A percentile compares a stretch with the other conserved stretches of the same genome.
Conservation (phyloP, 2,113 vertebrate genomes). For the Archocentrus centrarchus region DNA sequence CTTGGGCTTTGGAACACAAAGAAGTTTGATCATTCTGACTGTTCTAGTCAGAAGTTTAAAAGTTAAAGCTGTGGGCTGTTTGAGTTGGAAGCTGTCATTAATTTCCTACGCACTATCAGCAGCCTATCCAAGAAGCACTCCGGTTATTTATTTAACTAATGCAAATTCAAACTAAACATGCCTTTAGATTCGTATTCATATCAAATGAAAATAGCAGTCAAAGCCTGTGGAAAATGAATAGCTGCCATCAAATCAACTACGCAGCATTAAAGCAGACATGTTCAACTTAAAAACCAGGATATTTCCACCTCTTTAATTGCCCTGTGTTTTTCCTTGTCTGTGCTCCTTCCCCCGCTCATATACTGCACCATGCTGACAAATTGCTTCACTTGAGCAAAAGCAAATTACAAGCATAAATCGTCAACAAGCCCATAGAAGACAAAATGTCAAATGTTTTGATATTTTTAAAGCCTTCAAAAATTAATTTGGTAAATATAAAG, state of each 20-base stretch:
- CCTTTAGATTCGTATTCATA: constrained; percentile 27
- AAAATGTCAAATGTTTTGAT: not conserved
- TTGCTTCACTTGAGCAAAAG: constrained; percentile 15
- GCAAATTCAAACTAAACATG: constrained; percentile 22
- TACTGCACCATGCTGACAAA: constrained; percentile 2
- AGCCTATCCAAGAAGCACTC: constrained; percentile 30
- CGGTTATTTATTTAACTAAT: constrained; percentile 36
- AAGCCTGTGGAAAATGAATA: constrained; percentile 24
- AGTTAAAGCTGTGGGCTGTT: constrained; percentile 52
- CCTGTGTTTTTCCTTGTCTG: not conserved
- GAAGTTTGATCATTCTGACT: constrained; percentile 9
- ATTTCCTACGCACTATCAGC: constrained; percentile 49
- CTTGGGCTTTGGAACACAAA: not conserved
- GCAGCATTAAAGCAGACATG: not conserved
- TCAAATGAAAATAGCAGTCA: constrained; percentile 29
- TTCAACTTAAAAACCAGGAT: constrained; percentile 7
- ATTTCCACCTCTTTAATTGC: constrained; percentile 21
- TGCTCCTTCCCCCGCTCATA: not conserved
- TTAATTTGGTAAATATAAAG: not conserved
- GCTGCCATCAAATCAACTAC: constrained; percentile 33
- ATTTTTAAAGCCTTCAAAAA: not conserved
- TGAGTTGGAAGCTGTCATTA: constrained; percentile 45
- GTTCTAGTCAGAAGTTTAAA: constrained; percentile 15
- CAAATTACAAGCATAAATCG: constrained; percentile 3
- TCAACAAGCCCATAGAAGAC: not conserved